Base-by-base conservation (phyloP, 2,113 vertebrate genomes). In the Campylomormyrus tamandua region DNA sequence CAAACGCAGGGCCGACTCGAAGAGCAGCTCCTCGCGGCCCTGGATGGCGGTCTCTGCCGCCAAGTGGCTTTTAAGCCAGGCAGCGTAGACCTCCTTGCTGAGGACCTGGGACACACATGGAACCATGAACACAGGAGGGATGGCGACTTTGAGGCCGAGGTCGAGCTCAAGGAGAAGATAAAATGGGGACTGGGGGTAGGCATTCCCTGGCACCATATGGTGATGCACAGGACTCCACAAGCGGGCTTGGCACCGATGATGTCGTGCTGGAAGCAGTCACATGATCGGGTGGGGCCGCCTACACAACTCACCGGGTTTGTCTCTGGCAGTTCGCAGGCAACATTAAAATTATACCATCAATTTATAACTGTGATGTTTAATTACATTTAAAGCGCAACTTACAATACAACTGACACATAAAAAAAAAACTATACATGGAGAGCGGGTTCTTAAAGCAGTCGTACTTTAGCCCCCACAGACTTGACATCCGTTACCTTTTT, bases 21-120 rank as follows among this genome's bases (percentile, higher is more conserved):
- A 99, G 49, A 99, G 96, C 86, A 98, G 95, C 92, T 99, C 97
- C 91, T 99, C 98, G 0, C 98, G 94, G 52, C 97, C 97, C 92
- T 99, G 98, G 93, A 98, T 93, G 50, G 98, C 95, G 0, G 97
- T 97, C 92, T 99, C 98, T 1, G 98, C 98, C 94, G 98, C 96
- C 84, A 99, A 94, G 94, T 98, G 98, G 92, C 90, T 93, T 95
- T 97, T 97, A 91, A 98, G 93, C 98, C 98, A 99, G 93, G 94
- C 94, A 86, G 97, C 96, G 77, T 99, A 99, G 24, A 98, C 98
- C n/a, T 98, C 98, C 80, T 98, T 96, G 93, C 94, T 97, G 87
- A 99, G 94, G 90, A 97, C 95, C 98, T 99, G 91, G 31, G 89
- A 66, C 62, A 90, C 17, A 90, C 2, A 83, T 48, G 90, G 11